Evolutionary conservation across 1,140 invertebrate species (phyloP).

Genomic region (Drosophila rhopaloa): DNA sequence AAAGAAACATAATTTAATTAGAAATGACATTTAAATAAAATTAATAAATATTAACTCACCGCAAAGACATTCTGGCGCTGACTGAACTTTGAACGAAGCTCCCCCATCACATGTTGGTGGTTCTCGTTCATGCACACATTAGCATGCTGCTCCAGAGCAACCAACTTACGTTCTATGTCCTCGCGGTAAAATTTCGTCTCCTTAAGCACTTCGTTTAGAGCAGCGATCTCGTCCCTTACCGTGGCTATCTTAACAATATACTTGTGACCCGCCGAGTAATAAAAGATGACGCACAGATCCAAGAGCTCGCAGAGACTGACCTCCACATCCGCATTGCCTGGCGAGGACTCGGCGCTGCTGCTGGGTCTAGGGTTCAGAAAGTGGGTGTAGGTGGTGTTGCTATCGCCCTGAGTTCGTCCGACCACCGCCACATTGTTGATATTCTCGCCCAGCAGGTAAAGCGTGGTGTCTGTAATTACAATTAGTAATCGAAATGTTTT

Average conservation of each 20-base stretch:
- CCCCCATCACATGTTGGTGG: constrained; percentile 71
- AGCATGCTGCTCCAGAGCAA: constrained; percentile 73
- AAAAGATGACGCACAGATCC: constrained; percentile 77
- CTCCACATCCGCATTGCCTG: constrained; percentile 59
- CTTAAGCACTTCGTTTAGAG: constrained; percentile 77
- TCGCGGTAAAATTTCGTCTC: constrained; percentile 82
- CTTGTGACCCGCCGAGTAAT: constrained; percentile 83
- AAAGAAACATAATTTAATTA: not conserved
- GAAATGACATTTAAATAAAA: not conserved
- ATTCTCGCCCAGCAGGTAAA: constrained; percentile 67
- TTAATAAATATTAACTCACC: constrained; percentile 41
- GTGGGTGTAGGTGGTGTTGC: constrained; percentile 63
- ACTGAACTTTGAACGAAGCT: constrained; percentile 73
- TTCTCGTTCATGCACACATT: constrained; percentile 79
- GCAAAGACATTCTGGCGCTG: constrained; percentile 83
- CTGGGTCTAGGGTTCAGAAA: constrained; percentile 60
- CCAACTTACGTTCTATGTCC: constrained; percentile 73
- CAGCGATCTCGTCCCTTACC: constrained; percentile 80
- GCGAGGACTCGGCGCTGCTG: constrained; percentile 21
- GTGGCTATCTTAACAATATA: constrained; percentile 82
- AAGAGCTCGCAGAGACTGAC: constrained; percentile 74
- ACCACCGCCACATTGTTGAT: constrained; percentile 67
- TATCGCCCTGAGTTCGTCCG: constrained; percentile 63
- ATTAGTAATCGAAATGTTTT: not conserved
- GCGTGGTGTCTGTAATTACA: constrained; percentile 50